Base-by-base conservation (phyloP, 2,888 invertebrate species). In the Aquatica leii region DNA sequence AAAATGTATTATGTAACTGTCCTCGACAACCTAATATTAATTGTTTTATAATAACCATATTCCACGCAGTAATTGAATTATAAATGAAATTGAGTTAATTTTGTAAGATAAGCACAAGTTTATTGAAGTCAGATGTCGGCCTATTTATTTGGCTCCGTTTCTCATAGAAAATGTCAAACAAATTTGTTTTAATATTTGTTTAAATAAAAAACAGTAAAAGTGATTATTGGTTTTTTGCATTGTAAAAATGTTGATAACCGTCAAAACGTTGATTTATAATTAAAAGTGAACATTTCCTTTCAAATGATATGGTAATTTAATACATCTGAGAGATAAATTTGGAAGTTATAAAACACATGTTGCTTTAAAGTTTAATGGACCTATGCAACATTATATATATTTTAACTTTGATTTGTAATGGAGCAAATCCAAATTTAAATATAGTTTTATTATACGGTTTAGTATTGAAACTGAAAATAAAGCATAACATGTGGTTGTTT, bases 391-490 rank as follows among this genome's bases (percentile, higher is more conserved):
- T 52, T 34, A 21, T 53, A 58, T 41, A 60, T 65, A 43, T 59
- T 56, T 51, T 46, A 31, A 24, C 55, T 49, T 41, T 41, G 53
- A 58, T 63, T 63, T 59, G 59, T 59, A 53, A 35, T 50, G 59
- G 58, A 59, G 53, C 24, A 35, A 56, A 55, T 54, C 55, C 54
- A 41, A 56, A 43, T 41, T 40, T 51, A 60, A 64, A 60, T 59
- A 56, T 55, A 60, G 60, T 55, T 51, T 60, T 59, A 54, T 59
- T 59, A 60, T 51, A 60, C 50, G 64, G 64, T 60, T 64, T 55
- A 60, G 31, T 54, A 15, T 53, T 24, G n/a, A 15, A 53, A 48
- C 49, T 56, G 34, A 50, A 61, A 61, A 55, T 55, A 61, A 61
- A 61, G n/a, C 50, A 50, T n/a, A 31, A n/a, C 60, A 17, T 50